A percentile compares a stretch with the other conserved stretches of the same genome.
Conservation (phyloP, 2,888 invertebrate genomes). For the Flabesymbios commensalis region DNA sequence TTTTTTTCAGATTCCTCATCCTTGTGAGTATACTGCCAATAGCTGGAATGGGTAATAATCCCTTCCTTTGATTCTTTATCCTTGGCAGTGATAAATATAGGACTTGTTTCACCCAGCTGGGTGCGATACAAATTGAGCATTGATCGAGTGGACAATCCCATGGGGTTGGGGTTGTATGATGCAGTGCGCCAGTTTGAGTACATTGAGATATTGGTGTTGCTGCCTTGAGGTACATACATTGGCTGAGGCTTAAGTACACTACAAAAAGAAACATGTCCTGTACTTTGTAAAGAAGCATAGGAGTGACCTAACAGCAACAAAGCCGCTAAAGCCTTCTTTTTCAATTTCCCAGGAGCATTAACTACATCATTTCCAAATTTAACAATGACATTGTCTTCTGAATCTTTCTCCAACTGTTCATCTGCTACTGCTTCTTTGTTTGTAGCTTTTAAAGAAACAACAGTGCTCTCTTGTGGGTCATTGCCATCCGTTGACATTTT, state of each 20-base stretch:
- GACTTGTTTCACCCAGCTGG: not conserved
- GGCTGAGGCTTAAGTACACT: conserved; percentile 92
- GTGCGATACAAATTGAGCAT: conserved; percentile 44
- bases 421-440: too few relatives aligned
- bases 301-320: conserved; percentile 15
- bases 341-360: too few relatives aligned
- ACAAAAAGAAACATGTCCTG: conserved; percentile 74
- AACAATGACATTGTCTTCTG: not conserved
- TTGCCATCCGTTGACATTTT: too few relatives aligned
- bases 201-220: conserved; percentile 84
- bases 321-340: not conserved
- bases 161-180: conserved; percentile 62
- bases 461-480: too few relatives aligned
- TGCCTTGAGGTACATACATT: conserved; percentile 78
- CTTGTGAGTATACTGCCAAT: conserved; percentile 58
- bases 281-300: conserved; percentile 44
- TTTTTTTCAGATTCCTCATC: conserved; percentile 34
- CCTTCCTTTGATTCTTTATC: conserved; percentile 31
- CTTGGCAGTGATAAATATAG: conserved; percentile 2
- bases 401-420: not conserved
- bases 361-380: too few relatives aligned
- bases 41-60: conserved; percentile 62
- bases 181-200: conserved; percentile 81
- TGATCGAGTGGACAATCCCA: conserved; percentile 69
- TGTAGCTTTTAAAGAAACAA: too few relatives aligned